Conservation (phyloP, 1,140 invertebrate species). For the Drosophila nikananu region DNA sequence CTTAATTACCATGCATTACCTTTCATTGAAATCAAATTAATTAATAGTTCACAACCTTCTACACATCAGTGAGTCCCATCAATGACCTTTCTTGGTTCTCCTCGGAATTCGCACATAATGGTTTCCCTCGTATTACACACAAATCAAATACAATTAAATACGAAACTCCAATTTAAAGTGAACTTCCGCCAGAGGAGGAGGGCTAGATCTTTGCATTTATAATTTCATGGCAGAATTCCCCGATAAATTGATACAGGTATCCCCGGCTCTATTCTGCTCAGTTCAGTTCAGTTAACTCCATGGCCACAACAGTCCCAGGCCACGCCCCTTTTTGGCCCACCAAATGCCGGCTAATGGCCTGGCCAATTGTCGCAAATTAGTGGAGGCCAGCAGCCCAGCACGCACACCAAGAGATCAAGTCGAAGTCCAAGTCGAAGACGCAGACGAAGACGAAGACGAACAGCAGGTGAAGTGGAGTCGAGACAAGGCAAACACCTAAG, state of each 20-base stretch:
- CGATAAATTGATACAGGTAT: slow-evolving; percentile 53
- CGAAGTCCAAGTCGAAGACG: not conserved
- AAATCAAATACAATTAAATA: slow-evolving; percentile 33
- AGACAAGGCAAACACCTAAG: slow-evolving; percentile 70
- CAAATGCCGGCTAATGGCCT: slow-evolving; percentile 62
- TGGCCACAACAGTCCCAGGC: slow-evolving; percentile 27
- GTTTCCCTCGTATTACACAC: slow-evolving; percentile 2
- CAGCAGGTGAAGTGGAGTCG: slow-evolving; percentile 39
- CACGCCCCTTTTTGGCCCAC: slow-evolving; percentile 60
- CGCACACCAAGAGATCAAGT: slow-evolving; percentile 15
- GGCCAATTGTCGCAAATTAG: slow-evolving; percentile 81
- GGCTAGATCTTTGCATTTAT: slow-evolving; percentile 36
- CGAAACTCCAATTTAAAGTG: slow-evolving; percentile 15
- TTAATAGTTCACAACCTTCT: slow-evolving; percentile 4
- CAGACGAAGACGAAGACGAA: slow-evolving; percentile 9
- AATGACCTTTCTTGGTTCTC: slow-evolving; percentile 18
- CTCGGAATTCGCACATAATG: slow-evolving; percentile 11
- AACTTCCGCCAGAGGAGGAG: slow-evolving; percentile 26
- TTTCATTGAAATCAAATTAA: not conserved
- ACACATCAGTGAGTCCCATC: slow-evolving; percentile 17
- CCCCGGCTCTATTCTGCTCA: not conserved
- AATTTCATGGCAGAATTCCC: slow-evolving; percentile 73
- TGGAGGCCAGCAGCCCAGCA: slow-evolving; percentile 57
- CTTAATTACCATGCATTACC: not conserved
- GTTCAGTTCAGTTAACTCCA: slow-evolving; percentile 26